Base-by-base conservation (phyloP, 2,797 vertebrate genomes). In the Melopsittacus undulatus region DNA sequence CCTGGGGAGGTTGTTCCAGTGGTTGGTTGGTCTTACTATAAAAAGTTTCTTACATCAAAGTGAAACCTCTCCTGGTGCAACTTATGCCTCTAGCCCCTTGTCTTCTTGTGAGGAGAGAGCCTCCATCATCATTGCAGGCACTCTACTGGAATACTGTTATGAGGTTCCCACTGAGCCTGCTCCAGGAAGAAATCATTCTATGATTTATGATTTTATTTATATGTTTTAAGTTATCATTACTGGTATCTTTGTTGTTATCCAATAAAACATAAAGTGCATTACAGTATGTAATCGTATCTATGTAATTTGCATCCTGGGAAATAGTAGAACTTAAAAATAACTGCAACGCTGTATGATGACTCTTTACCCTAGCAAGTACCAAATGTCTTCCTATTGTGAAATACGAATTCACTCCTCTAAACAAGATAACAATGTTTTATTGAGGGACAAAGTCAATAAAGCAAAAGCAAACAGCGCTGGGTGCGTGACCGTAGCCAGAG, bases 101-200 rank as follows among this genome's bases (percentile, higher is more conserved):
- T 54, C 19, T 42, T 75, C 19, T 52, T 59, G 8, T 40, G 48
- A 72, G 54, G 30, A 70, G 20, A 36, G 6, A 51, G 15, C 34
- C 6, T 61, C 27, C 4, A 16, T 72, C 19, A 7, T 48, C 15
- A 24, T 57, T 67, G 22, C 32, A 63, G 49, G 22, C 7, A 8
- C 6, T 10, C 8, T 59, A 73, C 11, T 43, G 63, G 7, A 80
- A 27, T 40, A 77, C 11, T 52, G 19, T 36, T 13, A 24, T 76
- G 46, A 74, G 5, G 32, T 19, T 4, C 5, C 9, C 9, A 5
- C 3, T 0, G 0, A 51, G 30, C 24, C 21, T 73, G 46, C 29
- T 59, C 8, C 2, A 34, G 34, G 21, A 30, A 61, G n/a, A 54
- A 61, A 57, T 57, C n/a, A 57, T 57, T 34, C n/a, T 57, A 34